Evolutionary conservation across 2,888 invertebrate genomes (phyloP).

Genomic region (Axea sp.): DNA sequence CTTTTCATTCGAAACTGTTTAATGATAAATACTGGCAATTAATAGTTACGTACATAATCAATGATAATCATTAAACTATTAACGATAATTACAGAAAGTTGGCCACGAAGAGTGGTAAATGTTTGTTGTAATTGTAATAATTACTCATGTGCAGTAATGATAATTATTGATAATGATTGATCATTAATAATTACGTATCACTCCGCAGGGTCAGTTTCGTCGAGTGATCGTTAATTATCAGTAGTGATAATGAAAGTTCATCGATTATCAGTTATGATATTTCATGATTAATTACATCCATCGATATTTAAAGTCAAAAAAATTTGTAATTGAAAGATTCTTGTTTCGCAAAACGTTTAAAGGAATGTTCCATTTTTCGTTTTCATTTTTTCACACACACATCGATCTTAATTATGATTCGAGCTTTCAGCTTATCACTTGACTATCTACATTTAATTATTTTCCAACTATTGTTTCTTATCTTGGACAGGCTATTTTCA

Average conservation of each 20-base stretch:
- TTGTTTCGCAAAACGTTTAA: no score
- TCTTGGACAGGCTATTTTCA: no score
- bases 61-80: constrained; percentile 33
- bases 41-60: constrained; percentile 24
- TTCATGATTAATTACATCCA: no score
- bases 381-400: no score
- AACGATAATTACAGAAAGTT: constrained; percentile 46
- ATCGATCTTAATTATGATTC: no score
- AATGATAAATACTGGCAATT: constrained; percentile 20
- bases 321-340: no score
- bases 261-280: constrained; percentile 9
- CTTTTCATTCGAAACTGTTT: no score
- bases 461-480: no score
- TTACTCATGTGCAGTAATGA: constrained; percentile 28
- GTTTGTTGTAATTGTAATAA: constrained; percentile 49
- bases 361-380: no score
- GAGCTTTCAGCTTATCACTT: no score
- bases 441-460: no score
- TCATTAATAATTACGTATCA: constrained; percentile 43
- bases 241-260: constrained; percentile 26
- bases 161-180: constrained; percentile 42
- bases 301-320: no score
- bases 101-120: constrained; percentile 35
- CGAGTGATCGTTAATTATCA: constrained; percentile 28
- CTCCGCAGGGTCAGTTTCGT: constrained; percentile 8